These are phyloP conservation scores for Cylloceria caligata DNA, from an alignment of 2,888 invertebrate species.

Conservation along the genomic window DNA sequence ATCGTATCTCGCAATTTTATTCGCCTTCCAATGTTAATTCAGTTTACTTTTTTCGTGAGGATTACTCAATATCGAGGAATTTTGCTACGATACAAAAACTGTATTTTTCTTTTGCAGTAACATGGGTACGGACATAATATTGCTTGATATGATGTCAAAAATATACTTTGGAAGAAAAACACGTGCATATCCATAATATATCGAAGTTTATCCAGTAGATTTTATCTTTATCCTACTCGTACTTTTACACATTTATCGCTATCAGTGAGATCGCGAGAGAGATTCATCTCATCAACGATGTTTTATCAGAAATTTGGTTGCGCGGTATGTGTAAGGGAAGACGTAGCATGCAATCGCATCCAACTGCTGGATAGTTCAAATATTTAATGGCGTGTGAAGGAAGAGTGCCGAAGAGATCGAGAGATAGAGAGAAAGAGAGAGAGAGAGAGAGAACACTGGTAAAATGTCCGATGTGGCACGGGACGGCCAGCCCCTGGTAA, in stretches of 20 bases:
- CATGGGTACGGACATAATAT: neutral
- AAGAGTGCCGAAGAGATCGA: neutral
- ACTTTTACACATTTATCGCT: neutral
- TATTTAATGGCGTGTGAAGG: conserved; percentile 11
- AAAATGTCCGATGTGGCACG: conserved; percentile 59
- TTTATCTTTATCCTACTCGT: neutral
- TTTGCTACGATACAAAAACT: neutral
- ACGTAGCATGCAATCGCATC: conserved; percentile 5
- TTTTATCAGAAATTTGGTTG: conserved; percentile 17
- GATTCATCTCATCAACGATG: neutral
- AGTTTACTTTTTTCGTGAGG: neutral
- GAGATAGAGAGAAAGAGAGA: too few species aligned
- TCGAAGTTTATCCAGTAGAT: neutral
- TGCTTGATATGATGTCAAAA: too few species aligned
- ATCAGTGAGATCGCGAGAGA: neutral
- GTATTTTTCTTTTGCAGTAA: neutral
- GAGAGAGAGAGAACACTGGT: conserved; percentile 2
- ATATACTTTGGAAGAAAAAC: neutral
- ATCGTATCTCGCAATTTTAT: too few species aligned
- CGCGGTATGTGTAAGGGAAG: neutral
- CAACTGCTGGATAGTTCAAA: neutral
- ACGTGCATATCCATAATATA: neutral
- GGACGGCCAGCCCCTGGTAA: conserved; percentile 44
- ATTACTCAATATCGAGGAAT: neutral
- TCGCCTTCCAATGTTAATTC: neutral